Percentiles rank a stretch among this genome's conserved stretches.
These are phyloP conservation scores for Cheiracanthium punctorium DNA, from an alignment of 2,888 invertebrate genomes.

Conservation along the genomic window DNA sequence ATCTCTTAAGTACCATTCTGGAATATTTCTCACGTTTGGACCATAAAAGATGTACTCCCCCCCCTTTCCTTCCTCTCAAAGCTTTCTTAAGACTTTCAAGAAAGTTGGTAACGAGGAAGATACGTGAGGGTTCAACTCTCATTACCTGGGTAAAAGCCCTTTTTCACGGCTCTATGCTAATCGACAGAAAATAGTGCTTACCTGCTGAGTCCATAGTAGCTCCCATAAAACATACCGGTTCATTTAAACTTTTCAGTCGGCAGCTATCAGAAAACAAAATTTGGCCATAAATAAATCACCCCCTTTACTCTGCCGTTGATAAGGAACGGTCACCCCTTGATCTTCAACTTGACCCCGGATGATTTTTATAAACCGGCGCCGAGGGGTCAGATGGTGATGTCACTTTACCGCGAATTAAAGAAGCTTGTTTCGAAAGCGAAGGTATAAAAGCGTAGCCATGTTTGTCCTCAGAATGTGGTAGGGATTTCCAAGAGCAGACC, in stretches of 20 bases:
- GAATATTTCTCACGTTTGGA: background rate
- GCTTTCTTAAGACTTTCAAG: background rate
- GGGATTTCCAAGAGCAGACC: too few species aligned
- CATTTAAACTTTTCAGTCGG: background rate
- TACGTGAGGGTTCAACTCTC: background rate
- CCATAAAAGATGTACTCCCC: background rate
- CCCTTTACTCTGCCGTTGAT: conserved; percentile 32
- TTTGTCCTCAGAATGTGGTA: background rate
- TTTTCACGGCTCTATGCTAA: conserved; percentile 33
- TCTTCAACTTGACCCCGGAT: conserved; percentile 21
- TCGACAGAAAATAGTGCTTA: background rate
- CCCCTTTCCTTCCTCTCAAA: background rate
- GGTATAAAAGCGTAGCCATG: background rate
- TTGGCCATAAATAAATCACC: conserved; percentile 41
- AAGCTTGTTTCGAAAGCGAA: background rate
- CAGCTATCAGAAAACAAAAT: conserved; percentile 35
- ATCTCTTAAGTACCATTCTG: background rate
- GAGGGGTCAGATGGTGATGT: conserved; percentile 21
- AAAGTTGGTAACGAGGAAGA: background rate
- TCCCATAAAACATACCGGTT: background rate
- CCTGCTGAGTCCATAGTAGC: conserved; percentile 9
- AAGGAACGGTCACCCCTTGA: conserved; percentile 42
- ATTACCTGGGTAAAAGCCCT: background rate
- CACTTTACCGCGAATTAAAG: conserved; percentile 18
- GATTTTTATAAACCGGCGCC: background rate